A percentile compares a stretch with the other conserved stretches of the same genome.
Conservation (phyloP, 2,113 vertebrate genomes). For the Pyrgilauda ruficollis region DNA sequence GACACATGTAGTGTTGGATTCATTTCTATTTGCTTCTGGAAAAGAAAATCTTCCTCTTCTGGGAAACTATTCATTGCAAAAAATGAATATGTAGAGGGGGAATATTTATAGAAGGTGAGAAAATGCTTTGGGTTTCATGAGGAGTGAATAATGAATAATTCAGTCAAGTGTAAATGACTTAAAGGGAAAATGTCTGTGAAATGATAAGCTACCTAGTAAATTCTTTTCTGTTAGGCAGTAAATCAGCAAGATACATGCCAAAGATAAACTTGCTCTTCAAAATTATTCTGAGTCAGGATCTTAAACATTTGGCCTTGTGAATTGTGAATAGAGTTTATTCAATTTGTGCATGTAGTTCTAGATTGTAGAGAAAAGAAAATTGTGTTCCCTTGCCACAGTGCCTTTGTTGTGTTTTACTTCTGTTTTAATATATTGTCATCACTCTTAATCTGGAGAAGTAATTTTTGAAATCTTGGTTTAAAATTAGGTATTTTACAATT, state of each 20-base stretch:
- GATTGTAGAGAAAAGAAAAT: not conserved
- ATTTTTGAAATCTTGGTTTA: conserved; percentile 42
- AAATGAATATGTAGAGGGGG: not conserved
- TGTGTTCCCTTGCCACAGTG: not conserved
- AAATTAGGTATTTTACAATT: conserved; percentile 46
- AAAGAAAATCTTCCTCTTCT: conserved; percentile 1
- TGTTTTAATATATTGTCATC: conserved; percentile 7
- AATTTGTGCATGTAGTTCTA: not conserved
- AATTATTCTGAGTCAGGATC: not conserved
- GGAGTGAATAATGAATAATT: conserved; percentile 40
- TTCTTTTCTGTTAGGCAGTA: not conserved
- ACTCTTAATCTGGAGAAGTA: conserved; percentile 18
- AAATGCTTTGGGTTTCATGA: conserved; percentile 29
- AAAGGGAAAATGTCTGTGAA: not conserved
- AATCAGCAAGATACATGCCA: not conserved
- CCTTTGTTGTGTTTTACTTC: not conserved
- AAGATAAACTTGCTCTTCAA: not conserved
- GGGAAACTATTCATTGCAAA: conserved; percentile 13
- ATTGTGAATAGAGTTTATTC: not conserved
- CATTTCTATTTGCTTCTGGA: not conserved
- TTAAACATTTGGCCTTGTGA: not conserved
- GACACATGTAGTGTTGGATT: not conserved
- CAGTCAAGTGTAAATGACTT: conserved; percentile 7
- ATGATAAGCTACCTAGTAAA: conserved; percentile 7
- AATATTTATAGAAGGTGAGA: conserved; percentile 53